Evolutionary conservation across 2,888 invertebrate species (phyloP).

Genomic region (Morpho deidamia): DNA sequence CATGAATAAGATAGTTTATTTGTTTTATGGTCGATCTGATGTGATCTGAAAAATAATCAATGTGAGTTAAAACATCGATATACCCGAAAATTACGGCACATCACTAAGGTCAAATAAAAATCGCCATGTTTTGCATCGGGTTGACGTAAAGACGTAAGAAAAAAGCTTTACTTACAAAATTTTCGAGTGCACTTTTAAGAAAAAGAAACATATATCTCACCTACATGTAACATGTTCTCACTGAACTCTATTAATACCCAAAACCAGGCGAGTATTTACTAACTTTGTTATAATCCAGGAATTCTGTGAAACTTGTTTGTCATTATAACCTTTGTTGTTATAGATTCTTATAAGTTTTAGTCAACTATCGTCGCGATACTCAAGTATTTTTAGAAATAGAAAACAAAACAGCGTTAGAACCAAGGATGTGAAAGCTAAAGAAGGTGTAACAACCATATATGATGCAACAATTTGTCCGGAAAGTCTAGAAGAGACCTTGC

Average conservation of each 20-base stretch:
- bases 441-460: constrained; percentile 36
- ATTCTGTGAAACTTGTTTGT: constrained; percentile 23
- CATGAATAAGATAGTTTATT: too few species aligned
- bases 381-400: constrained; percentile 62
- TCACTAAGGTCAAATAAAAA: constrained; percentile 6
- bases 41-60: too few species aligned
- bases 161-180: constrained; percentile 70
- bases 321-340: constrained; percentile 44
- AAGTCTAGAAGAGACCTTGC: constrained; percentile 57
- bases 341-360: constrained; percentile 75
- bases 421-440: constrained; percentile 56
- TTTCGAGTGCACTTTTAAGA: constrained; percentile 71
- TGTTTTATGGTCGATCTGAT: too few species aligned
- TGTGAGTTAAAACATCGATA: too few species aligned
- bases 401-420: constrained; percentile 52
- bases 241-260: constrained; percentile 74
- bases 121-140: constrained; percentile 49
- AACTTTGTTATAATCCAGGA: constrained; percentile 1
- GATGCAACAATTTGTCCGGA: constrained; percentile 60
- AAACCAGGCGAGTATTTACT: constrained; percentile 60
- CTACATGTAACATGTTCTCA: constrained; percentile 78
- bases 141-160: constrained; percentile 54
- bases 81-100: background rate
- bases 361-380: constrained; percentile 66
- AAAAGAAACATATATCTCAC: constrained; percentile 54